phyloP scores from a whole-genome alignment of 2,797 vertebrate species.

The Chrysolophus pictus region DNA sequence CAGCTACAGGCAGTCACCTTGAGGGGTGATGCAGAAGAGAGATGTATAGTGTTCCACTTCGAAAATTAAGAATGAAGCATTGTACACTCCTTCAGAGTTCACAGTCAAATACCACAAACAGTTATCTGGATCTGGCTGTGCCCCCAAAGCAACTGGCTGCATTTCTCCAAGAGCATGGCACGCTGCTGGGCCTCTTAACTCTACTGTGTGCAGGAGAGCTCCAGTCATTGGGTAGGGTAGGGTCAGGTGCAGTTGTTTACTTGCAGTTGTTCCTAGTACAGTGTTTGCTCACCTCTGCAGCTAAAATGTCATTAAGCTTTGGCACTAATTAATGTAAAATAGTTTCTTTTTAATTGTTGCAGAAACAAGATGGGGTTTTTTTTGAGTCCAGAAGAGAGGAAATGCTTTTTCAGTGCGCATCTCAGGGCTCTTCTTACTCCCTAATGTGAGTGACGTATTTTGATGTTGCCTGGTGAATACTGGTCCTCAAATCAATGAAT shows the following conservation, averaged over 20 bases:
- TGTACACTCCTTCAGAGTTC: slow-evolving; percentile 4
- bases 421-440: background rate
- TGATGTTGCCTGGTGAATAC: slow-evolving; percentile 14
- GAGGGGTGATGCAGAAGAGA: background rate
- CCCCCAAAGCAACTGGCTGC: background rate
- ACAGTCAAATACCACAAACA: slow-evolving; percentile 19
- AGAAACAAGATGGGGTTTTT: background rate
- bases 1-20: fast-evolving
- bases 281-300: background rate
- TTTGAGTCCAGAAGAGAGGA: background rate
- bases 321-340: background rate
- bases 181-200: background rate
- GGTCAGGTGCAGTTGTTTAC: background rate
- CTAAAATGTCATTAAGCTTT: background rate
- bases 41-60: background rate
- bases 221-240: background rate
- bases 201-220: background rate
- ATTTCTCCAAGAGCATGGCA: background rate
- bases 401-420: background rate
- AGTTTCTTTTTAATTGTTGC: background rate
- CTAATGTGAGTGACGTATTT: background rate
- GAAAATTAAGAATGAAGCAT: background rate
- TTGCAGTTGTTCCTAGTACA: background rate
- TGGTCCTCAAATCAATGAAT: slow-evolving; percentile 47
- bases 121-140: slow-evolving; percentile 19